phyloP scores from a whole-genome alignment of 2,113 vertebrate genomes.

The Athene noctua region DNA sequence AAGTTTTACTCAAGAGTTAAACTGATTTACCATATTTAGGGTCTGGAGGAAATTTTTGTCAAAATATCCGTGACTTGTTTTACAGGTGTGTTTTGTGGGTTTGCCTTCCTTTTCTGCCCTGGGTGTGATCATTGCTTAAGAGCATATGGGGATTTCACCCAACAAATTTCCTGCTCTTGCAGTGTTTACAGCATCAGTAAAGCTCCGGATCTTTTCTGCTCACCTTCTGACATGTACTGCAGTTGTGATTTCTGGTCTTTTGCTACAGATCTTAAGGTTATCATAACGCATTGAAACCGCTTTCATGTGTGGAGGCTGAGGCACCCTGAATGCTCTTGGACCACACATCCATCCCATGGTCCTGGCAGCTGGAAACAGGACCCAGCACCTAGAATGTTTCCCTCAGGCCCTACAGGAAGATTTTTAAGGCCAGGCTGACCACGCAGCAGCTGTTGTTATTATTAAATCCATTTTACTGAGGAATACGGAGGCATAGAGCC shows the following conservation, averaged over 20 bases:
- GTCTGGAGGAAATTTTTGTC: neutral
- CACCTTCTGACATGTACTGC: neutral
- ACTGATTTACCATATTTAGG: neutral
- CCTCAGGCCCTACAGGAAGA: neutral
- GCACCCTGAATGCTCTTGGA: neutral
- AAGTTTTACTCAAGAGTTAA: neutral
- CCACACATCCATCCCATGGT: neutral
- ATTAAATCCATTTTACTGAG: neutral
- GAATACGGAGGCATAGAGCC: neutral
- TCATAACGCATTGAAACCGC: accelerated
- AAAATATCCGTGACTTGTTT: neutral
- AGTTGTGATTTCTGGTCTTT: neutral
- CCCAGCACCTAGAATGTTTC: neutral
- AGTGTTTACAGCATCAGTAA: neutral
- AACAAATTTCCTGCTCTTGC: neutral
- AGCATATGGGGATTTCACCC: neutral
- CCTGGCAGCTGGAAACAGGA: neutral
- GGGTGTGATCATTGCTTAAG: neutral
- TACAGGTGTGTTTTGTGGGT: neutral
- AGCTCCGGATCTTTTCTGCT: neutral
- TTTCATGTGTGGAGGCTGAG: neutral
- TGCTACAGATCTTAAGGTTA: neutral
- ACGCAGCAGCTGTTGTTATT: neutral
- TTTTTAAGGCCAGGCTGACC: neutral
- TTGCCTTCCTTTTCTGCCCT: neutral